Conservation (phyloP, 2,113 vertebrate species). For the Gymnobelideus leadbeateri region DNA sequence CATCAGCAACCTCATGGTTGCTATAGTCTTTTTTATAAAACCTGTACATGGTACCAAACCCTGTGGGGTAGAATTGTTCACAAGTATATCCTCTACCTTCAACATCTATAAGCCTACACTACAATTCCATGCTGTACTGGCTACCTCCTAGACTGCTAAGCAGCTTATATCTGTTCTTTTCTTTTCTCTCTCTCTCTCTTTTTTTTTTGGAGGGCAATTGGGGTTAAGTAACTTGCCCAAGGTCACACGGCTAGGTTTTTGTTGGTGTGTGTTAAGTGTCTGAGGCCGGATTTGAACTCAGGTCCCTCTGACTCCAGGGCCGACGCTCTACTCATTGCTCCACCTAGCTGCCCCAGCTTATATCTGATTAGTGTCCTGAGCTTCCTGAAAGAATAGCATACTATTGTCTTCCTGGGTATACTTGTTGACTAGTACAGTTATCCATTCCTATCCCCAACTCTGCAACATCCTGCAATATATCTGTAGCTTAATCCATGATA, state of each 20-base stretch:
- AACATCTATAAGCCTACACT: not conserved
- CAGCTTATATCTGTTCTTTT: not conserved
- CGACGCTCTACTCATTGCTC: too few relatives aligned
- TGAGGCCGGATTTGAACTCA: too few relatives aligned
- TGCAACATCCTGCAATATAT: not conserved
- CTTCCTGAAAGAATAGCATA: not conserved
- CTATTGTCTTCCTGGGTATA: not conserved
- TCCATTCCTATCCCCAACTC: not conserved
- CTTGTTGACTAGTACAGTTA: not conserved
- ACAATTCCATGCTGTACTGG: not conserved
- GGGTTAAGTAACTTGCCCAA: too few relatives aligned
- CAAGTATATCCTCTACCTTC: not conserved
- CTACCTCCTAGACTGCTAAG: not conserved
- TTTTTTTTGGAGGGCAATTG: too few relatives aligned
- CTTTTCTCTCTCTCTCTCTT: too few relatives aligned
- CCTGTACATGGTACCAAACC: not conserved
- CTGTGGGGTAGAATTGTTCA: not conserved
- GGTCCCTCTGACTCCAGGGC: too few relatives aligned
- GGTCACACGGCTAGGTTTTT: too few relatives aligned
- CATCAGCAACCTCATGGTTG: not conserved
- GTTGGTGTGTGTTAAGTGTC: too few relatives aligned
- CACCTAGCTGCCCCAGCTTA: too few relatives aligned
- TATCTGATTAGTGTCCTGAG: not conserved
- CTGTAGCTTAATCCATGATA: not conserved
- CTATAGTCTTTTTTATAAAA: not conserved